Percentiles rank a stretch among this genome's conserved stretches.
These are phyloP conservation scores for Drosophila paracracens DNA, from an alignment of 2,888 invertebrate genomes.

Conservation along the genomic window DNA sequence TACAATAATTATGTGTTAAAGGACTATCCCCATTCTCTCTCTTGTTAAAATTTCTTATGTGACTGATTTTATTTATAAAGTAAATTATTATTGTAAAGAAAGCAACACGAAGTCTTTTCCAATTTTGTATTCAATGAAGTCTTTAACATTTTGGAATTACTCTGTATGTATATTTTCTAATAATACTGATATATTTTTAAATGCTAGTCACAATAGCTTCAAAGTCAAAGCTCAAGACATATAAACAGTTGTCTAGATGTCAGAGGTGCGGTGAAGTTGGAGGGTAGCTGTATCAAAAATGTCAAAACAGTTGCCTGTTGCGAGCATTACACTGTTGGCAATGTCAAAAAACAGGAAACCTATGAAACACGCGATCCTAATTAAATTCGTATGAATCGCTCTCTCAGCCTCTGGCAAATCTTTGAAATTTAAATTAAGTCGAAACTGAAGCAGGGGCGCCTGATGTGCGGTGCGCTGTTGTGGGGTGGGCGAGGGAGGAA, in stretches of 20 bases:
- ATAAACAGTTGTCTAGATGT: not conserved
- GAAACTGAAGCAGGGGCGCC: slow-evolving; percentile 5
- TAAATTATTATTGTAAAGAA: not conserved
- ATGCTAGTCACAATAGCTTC: slow-evolving; percentile 9
- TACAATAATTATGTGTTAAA: not conserved
- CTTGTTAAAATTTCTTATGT: not conserved
- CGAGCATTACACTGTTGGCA: slow-evolving; percentile 47
- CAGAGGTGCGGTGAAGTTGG: not conserved
- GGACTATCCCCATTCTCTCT: not conserved
- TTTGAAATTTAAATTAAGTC: slow-evolving; percentile 59
- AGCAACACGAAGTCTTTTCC: not conserved
- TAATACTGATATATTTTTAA: not conserved
- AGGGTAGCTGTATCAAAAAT: slow-evolving; percentile 25
- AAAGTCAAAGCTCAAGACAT: slow-evolving; percentile 19
- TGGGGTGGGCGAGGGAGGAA: not conserved
- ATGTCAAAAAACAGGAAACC: slow-evolving; percentile 69
- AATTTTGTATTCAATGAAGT: not conserved
- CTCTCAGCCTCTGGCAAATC: slow-evolving; percentile 36
- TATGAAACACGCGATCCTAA: slow-evolving; percentile 73
- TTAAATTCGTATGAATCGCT: slow-evolving; percentile 66
- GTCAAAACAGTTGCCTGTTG: slow-evolving; percentile 59
- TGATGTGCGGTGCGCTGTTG: not conserved
- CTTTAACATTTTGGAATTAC: not conserved
- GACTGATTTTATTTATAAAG: not conserved
- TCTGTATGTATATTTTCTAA: not conserved